Evolutionary conservation across 1,140 invertebrate species (phyloP).

Genomic region (Cyphomyrmex costatus): DNA sequence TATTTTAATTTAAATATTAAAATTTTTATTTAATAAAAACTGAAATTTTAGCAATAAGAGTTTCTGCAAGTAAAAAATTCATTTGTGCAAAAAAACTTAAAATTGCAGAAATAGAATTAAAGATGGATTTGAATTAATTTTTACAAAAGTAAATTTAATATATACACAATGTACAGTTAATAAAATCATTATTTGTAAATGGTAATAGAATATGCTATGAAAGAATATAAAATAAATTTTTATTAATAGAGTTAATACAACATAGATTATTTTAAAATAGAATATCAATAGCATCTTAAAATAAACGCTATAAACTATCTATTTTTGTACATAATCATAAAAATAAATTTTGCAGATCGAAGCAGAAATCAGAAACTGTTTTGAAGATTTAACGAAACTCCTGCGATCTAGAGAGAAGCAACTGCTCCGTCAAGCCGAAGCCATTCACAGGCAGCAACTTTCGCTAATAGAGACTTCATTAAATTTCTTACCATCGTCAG

Average conservation of each 20-base stretch:
- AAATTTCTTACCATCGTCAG: constrained; percentile 78
- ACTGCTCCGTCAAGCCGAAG: constrained; percentile 87
- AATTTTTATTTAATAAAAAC: too few relatives aligned
- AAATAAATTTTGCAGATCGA: constrained; percentile 83
- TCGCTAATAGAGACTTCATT: constrained; percentile 82
- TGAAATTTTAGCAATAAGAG: too few relatives aligned
- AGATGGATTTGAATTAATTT: not conserved
- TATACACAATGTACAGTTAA: not conserved
- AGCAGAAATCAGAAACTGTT: constrained; percentile 85
- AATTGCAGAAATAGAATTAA: not conserved
- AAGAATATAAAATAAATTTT: not conserved
- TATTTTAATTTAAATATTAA: too few relatives aligned
- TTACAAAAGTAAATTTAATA: not conserved
- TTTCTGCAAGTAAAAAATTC: too few relatives aligned
- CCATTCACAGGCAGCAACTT: constrained; percentile 86
- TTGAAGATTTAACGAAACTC: constrained; percentile 84
- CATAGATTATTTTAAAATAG: not conserved
- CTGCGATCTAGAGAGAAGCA: constrained; percentile 86
- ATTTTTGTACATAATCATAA: not conserved
- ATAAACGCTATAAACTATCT: not conserved
- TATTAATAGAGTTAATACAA: not conserved
- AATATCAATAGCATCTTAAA: not conserved
- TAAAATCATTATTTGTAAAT: not conserved
- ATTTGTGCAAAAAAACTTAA: too few relatives aligned
- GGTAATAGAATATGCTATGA: not conserved